These are phyloP conservation scores for Didymodactylos carnosus DNA, from an alignment of 2,888 invertebrate genomes.

Conservation along the genomic window DNA sequence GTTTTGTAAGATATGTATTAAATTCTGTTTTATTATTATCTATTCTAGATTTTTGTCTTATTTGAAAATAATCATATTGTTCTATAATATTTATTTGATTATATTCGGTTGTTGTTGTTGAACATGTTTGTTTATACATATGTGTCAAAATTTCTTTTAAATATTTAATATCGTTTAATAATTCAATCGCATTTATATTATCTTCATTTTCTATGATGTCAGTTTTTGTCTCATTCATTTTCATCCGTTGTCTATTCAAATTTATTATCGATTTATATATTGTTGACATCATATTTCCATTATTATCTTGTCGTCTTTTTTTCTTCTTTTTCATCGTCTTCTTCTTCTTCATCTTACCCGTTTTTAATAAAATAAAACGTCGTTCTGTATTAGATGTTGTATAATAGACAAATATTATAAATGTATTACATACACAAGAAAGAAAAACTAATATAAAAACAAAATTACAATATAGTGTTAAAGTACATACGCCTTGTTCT, in stretches of 20 bases:
- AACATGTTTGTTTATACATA: too few relatives aligned
- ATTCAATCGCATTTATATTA: background rate
- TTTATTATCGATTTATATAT: background rate
- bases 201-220: background rate
- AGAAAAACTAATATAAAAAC: background rate
- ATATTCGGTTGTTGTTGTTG: too few relatives aligned
- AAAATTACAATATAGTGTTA: background rate
- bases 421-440: background rate
- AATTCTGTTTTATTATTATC: background rate
- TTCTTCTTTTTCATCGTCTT: too few relatives aligned
- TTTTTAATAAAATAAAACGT: too few relatives aligned
- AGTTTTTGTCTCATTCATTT: background rate
- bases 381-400: too few relatives aligned
- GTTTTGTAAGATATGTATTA: background rate
- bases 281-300: background rate
- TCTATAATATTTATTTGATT: too few relatives aligned
- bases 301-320: background rate
- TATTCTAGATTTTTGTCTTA: too few relatives aligned
- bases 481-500: background rate
- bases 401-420: background rate
- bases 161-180: background rate
- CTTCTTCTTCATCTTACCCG: background rate
- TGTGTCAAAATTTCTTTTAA: background rate
- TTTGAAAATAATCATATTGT: too few relatives aligned
- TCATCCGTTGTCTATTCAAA: background rate